Conservation (phyloP, 35 echinoderm and acorn worm genomes). For the Holothuria glaberrima region DNA sequence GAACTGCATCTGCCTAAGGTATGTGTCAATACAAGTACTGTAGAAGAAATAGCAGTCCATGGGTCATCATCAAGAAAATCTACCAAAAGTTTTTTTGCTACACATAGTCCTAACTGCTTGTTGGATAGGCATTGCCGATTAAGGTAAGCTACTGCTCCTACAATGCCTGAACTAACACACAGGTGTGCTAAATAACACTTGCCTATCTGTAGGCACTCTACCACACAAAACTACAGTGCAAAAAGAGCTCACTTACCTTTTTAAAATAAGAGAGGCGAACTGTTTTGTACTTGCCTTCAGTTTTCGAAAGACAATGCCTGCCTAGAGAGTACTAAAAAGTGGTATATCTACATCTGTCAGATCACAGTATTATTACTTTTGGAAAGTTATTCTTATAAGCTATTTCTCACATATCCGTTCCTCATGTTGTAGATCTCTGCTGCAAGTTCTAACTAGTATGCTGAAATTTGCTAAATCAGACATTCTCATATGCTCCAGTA, state of each 20-base stretch:
- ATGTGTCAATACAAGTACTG: background rate
- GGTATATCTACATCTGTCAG: too few relatives aligned
- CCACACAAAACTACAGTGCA: background rate
- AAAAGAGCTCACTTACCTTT: background rate
- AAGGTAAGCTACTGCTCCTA: background rate
- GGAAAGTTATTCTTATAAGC: background rate
- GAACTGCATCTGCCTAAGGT: background rate
- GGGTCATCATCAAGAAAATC: background rate
- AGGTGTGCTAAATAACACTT: background rate
- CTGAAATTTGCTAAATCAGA: background rate
- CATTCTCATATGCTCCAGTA: conserved; percentile 44
- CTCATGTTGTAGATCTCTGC: background rate
- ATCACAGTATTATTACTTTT: background rate
- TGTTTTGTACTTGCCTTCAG: too few relatives aligned
- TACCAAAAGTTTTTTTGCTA: background rate
- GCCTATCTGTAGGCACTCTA: background rate
- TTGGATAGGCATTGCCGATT: too few relatives aligned
- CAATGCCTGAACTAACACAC: too few relatives aligned
- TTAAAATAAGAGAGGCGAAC: background rate
- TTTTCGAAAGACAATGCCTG: too few relatives aligned
- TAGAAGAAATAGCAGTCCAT: conserved; percentile 9
- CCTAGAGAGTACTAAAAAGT: too few relatives aligned
- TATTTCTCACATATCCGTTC: background rate
- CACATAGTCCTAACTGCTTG: background rate
- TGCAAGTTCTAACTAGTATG: conserved; percentile 21